A percentile compares a stretch with the other conserved stretches of the same genome.
These are phyloP conservation scores for Cheilosia grossa DNA, from an alignment of 2,888 invertebrate species.

Conservation along the genomic window DNA sequence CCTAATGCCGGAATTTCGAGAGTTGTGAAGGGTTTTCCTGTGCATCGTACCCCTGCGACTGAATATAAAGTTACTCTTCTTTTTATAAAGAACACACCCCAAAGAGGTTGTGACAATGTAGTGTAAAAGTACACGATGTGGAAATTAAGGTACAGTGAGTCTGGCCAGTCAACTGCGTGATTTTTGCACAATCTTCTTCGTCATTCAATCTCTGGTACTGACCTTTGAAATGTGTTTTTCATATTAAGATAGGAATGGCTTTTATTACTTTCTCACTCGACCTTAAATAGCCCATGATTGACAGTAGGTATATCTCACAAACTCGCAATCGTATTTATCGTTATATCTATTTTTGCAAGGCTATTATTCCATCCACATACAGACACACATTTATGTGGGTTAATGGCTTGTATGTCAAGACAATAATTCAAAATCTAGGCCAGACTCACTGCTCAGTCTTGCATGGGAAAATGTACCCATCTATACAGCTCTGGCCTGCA, in stretches of 20 bases:
- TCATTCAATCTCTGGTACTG: neutral
- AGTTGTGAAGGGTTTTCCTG: no score
- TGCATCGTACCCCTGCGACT: no score
- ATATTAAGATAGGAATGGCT: neutral
- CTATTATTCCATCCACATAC: neutral
- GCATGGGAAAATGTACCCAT: neutral
- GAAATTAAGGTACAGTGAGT: no score
- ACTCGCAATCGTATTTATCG: neutral
- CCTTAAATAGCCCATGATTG: constrained; percentile 11
- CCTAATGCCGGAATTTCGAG: no score
- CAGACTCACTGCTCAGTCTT: constrained; percentile 3
- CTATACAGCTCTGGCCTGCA: neutral
- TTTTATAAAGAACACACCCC: no score
- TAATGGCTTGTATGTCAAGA: constrained; percentile 22
- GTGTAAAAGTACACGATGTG: no score
- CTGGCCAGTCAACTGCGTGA: no score
- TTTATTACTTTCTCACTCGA: constrained; percentile 19
- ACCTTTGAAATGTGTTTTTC: neutral
- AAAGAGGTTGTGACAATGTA: no score
- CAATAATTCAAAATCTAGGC: constrained; percentile 10
- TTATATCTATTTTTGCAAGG: neutral
- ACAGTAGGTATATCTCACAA: constrained; percentile 7
- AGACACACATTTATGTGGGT: neutral
- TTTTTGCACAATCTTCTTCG: no score
- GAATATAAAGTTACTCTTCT: no score